phyloP scores from a whole-genome alignment of 2,797 vertebrate genomes.

The Melanotaenia nigrans region DNA sequence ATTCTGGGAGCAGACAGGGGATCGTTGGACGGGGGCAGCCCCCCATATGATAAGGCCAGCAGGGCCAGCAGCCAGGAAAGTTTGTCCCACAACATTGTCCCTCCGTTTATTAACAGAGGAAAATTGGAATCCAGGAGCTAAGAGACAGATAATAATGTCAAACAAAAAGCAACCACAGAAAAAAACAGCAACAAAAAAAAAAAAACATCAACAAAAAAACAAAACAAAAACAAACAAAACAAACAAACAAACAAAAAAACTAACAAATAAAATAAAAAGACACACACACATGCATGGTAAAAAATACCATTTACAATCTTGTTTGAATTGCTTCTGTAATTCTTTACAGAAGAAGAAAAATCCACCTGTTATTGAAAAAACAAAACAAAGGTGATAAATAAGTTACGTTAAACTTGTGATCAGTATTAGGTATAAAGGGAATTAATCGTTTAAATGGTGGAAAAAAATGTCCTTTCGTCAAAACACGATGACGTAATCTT shows the following conservation, averaged over 20 bases:
- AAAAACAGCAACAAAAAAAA: background rate
- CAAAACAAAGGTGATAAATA: background rate
- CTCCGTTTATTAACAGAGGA: conserved; percentile 73
- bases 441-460: background rate
- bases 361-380: background rate
- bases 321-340: too few relatives aligned
- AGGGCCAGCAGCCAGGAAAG: conserved; percentile 82
- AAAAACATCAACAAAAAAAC: too few relatives aligned
- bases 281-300: too few relatives aligned
- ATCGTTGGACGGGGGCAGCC: conserved; percentile 66
- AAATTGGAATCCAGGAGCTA: conserved; percentile 68
- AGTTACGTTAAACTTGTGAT: background rate
- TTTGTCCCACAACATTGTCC: conserved; percentile 78
- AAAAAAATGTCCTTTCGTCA: background rate
- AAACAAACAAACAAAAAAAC: too few relatives aligned
- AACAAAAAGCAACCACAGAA: conserved; percentile 16
- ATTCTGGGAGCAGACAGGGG: conserved; percentile 83
- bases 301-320: too few relatives aligned
- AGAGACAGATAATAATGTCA: conserved; percentile 60
- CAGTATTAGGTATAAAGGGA: background rate
- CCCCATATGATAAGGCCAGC: conserved; percentile 74
- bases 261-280: background rate
- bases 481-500: conserved; percentile 29
- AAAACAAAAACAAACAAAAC: too few relatives aligned
- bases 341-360: too few relatives aligned